phyloP scores from a whole-genome alignment of 2,888 invertebrate species.

The Hedya salicella region DNA sequence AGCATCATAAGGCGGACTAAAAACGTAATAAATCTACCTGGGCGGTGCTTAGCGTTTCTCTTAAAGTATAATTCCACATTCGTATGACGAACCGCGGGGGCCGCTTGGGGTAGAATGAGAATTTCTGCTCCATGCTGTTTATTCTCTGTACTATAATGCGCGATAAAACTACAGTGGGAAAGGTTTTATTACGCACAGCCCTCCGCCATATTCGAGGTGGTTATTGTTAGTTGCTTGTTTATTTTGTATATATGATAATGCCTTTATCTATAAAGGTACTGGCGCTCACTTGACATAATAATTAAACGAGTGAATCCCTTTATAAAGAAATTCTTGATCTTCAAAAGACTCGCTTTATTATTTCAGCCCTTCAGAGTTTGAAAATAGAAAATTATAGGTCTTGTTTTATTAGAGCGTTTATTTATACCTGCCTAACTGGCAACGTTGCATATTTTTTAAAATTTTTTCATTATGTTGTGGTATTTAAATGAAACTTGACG shows the following conservation, averaged over 20 bases:
- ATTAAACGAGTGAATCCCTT: background rate
- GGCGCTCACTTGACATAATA: background rate
- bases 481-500: too few species aligned
- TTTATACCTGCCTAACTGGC: too few species aligned
- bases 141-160: conserved; percentile 17
- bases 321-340: too few species aligned
- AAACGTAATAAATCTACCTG: conserved; percentile 16
- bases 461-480: too few species aligned
- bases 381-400: too few species aligned
- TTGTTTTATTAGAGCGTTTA: too few species aligned
- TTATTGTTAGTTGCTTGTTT: conserved; percentile 13
- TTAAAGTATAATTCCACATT: conserved; percentile 17
- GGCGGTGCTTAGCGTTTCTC: background rate
- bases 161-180: conserved; percentile 30
- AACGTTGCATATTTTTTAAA: too few species aligned
- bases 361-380: too few species aligned
- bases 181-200: conserved; percentile 30
- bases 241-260: conserved; percentile 18
- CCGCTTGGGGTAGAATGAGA: background rate
- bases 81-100: conserved; percentile 10
- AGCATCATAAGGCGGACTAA: background rate
- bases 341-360: too few species aligned
- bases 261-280: background rate
- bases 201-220: conserved; percentile 23
- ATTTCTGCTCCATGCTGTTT: background rate